These are phyloP conservation scores for Drosophila monieri DNA, from an alignment of 2,888 invertebrate species.

Conservation along the genomic window DNA sequence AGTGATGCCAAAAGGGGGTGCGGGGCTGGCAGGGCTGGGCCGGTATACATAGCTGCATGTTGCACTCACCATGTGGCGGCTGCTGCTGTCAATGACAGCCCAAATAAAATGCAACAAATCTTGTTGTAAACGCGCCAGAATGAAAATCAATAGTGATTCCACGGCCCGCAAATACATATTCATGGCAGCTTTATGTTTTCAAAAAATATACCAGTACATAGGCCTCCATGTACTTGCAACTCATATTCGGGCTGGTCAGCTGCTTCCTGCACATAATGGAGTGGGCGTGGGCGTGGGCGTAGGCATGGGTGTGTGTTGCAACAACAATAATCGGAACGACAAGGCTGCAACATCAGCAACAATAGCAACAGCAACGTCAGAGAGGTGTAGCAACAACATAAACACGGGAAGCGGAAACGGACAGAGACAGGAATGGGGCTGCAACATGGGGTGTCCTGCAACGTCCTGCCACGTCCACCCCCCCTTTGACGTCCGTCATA, in stretches of 20 bases:
- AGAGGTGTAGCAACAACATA: slow-evolving; percentile 56
- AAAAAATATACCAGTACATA: slow-evolving; percentile 7
- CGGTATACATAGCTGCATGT: not conserved
- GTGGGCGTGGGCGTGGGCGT: too few relatives aligned
- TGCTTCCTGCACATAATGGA: slow-evolving; percentile 44
- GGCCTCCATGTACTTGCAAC: slow-evolving; percentile 14
- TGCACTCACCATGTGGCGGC: slow-evolving; percentile 50
- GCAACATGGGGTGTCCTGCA: slow-evolving; percentile 41
- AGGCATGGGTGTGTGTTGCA: slow-evolving; percentile 59
- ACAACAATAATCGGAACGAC: slow-evolving; percentile 67
- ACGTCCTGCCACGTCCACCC: slow-evolving; percentile 42
- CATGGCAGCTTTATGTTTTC: slow-evolving; percentile 11
- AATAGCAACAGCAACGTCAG: slow-evolving; percentile 48
- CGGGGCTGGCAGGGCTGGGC: not conserved
- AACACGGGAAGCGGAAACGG: slow-evolving; percentile 72
- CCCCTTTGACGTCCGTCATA: slow-evolving; percentile 73
- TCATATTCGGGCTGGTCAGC: slow-evolving; percentile 57
- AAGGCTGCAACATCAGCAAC: slow-evolving; percentile 46
- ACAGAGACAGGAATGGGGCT: slow-evolving; percentile 16
- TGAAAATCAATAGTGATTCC: slow-evolving; percentile 67
- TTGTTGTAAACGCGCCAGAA: slow-evolving; percentile 69
- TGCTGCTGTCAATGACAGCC: slow-evolving; percentile 75
- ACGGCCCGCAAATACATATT: slow-evolving; percentile 17
- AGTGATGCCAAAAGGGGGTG: slow-evolving; percentile 4
- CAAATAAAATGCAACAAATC: slow-evolving; percentile 74